These are phyloP conservation scores for Hylyphantes graminicola DNA, from an alignment of 1,140 invertebrate genomes.

Conservation along the genomic window DNA sequence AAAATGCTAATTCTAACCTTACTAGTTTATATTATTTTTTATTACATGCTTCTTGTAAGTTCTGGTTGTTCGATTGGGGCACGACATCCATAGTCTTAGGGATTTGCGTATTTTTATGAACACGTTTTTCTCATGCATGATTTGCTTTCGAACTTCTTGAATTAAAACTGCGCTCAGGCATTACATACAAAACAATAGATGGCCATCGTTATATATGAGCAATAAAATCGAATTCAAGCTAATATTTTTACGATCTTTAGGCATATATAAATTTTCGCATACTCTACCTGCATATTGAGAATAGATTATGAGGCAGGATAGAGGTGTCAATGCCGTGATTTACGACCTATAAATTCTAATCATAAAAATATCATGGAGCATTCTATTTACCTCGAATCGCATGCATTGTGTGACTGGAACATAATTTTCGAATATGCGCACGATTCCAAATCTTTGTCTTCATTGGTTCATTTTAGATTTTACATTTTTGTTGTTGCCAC, in stretches of 20 bases:
- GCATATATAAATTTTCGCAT: conserved; percentile 53
- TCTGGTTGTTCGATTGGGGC: no score
- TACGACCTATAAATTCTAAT: conserved; percentile 34
- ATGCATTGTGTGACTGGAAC: conserved; percentile 32
- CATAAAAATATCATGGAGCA: conserved; percentile 39
- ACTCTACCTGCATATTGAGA: conserved; percentile 49
- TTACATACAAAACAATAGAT: conserved; percentile 33
- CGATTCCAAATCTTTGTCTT: conserved; percentile 7
- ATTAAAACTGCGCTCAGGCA: conserved; percentile 41
- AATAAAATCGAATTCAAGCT: conserved; percentile 38
- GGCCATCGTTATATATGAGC: conserved; percentile 48
- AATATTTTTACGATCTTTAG: conserved; percentile 41
- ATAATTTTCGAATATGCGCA: conserved; percentile 19
- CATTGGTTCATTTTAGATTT: conserved; percentile 16
- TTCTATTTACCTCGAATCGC: not conserved
- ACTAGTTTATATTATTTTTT: no score
- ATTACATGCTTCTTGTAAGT: no score
- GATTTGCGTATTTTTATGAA: conserved; percentile 13
- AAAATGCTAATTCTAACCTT: no score
- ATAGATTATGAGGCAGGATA: conserved; percentile 51
- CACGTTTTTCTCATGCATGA: conserved; percentile 31
- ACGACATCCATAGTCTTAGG: no score
- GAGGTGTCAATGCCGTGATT: conserved; percentile 52
- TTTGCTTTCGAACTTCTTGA: conserved; percentile 20
- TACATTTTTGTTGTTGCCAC: not conserved